These are phyloP conservation scores for Luscinia luscinia DNA, from an alignment of 2,797 vertebrate genomes.

Conservation along the genomic window DNA sequence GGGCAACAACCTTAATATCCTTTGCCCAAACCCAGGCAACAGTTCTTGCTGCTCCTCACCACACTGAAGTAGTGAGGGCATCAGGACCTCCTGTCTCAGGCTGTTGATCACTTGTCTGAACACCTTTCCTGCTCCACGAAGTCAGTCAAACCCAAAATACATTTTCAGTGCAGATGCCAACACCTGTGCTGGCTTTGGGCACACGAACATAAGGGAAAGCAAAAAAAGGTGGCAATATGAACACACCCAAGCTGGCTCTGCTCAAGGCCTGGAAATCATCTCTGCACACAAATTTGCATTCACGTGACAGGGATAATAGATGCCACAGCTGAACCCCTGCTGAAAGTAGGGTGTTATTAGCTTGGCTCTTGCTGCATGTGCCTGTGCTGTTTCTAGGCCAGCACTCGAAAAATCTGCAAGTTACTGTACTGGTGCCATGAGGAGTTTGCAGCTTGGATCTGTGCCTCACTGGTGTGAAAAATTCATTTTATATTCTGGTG, in stretches of 20 bases:
- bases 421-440: slow-evolving; percentile 16
- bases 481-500: neutral
- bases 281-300: slow-evolving; percentile 42
- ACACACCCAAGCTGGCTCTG: slow-evolving; percentile 35
- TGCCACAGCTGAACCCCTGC: slow-evolving; percentile 35
- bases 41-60: neutral
- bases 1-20: neutral
- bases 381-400: slow-evolving; percentile 55
- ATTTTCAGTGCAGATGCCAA: neutral
- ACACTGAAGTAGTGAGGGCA: neutral
- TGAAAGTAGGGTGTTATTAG: slow-evolving; percentile 59
- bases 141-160: neutral
- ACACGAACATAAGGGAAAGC: neutral
- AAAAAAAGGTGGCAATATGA: neutral
- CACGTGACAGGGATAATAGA: slow-evolving; percentile 58
- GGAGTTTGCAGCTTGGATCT: neutral
- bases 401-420: slow-evolving; percentile 23
- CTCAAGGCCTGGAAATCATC: slow-evolving; percentile 40
- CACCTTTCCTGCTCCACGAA: neutral
- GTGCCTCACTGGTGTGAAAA: neutral
- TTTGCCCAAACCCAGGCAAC: neutral
- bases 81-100: neutral
- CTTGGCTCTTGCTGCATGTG: slow-evolving; percentile 47
- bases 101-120: neutral
- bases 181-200: neutral